phyloP scores from a whole-genome alignment of 2,797 vertebrate species.

The Bovichtus variegatus region DNA sequence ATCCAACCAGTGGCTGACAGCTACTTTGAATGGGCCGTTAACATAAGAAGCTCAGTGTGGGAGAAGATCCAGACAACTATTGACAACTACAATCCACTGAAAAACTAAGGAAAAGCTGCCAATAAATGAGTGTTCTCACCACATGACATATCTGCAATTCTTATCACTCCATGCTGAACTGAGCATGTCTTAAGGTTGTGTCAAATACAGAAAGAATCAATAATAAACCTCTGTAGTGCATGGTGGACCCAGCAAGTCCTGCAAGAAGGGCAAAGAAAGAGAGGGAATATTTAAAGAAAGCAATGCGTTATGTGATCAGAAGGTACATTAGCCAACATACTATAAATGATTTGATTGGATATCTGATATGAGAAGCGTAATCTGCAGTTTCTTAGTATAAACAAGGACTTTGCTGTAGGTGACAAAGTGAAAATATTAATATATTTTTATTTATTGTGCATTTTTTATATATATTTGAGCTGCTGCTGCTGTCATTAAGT shows the following conservation, averaged over 20 bases:
- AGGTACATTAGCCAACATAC: neutral
- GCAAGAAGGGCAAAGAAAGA: slow-evolving; percentile 1
- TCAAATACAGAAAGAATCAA: neutral
- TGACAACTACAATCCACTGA: slow-evolving; percentile 14
- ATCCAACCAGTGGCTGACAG: slow-evolving; percentile 66
- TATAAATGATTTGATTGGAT: neutral
- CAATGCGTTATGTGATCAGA: neutral
- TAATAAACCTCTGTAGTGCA: slow-evolving; percentile 1
- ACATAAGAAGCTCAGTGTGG: slow-evolving; percentile 49
- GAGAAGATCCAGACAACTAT: slow-evolving; percentile 57
- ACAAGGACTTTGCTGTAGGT: neutral
- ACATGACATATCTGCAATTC: neutral
- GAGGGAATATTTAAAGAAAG: neutral
- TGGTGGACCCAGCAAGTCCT: neutral
- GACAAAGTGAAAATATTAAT: no score
- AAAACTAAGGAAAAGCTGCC: slow-evolving; percentile 8
- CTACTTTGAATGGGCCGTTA: slow-evolving; percentile 70
- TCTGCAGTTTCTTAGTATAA: neutral
- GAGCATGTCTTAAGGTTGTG: neutral
- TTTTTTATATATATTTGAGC: no score
- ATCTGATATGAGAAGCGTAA: neutral
- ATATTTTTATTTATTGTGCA: no score
- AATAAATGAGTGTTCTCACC: slow-evolving; percentile 23
- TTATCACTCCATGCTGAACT: neutral
- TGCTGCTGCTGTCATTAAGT: neutral